Evolutionary conservation across 1,140 invertebrate species (phyloP), one percentile per base, ranked within the genome.

Genomic region (Hyles vespertilio): DNA sequence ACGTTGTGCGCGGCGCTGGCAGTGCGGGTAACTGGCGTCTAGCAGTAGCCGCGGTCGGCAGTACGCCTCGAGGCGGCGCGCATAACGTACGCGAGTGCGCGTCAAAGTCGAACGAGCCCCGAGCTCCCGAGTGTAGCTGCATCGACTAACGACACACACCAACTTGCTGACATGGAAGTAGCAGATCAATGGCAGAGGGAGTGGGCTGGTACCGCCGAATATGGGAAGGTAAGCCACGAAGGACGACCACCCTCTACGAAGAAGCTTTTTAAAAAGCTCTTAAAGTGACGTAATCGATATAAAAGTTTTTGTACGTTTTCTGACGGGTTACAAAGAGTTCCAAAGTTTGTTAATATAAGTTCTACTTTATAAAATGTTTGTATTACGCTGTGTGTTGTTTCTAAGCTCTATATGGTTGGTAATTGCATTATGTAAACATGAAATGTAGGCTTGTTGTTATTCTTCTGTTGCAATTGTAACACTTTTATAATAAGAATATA

Each of bases 161-260:
- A 59, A 64, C 53, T 62, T 60, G 72, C 36, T 22, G 72, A 74
- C 57, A 87, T 89, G 83, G 82, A 89, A 80, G 78, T 89, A 53
- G 83, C 81, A 67, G 82, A 78, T 73, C 84, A 87, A 74, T 89
- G 86, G 86, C 81, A 80, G 62, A 74, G 79, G 64, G 72, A 87
- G 81, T 89, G 86, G 86, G 76, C 86, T 53, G 86, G 86, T 54
- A 81, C 81, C n/a, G 86, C 86, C 62, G 86, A 89, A 76, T 89
- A 85, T 73, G 86, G 86, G 63, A 87, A 89, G 81, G 86, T 89
- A 64, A 84, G 74, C 55, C 48, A 50, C 36, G 11, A 9, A 32
- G 11, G 3, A n/a, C 12, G 10, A 44, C 12, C 12, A 44, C 36
- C 34, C 34, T 45, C 9, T 8, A 22, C 11, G 3, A 54, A 22